phyloP scores from a whole-genome alignment of 2,113 vertebrate species.

The Rhizomys pruinosus region DNA sequence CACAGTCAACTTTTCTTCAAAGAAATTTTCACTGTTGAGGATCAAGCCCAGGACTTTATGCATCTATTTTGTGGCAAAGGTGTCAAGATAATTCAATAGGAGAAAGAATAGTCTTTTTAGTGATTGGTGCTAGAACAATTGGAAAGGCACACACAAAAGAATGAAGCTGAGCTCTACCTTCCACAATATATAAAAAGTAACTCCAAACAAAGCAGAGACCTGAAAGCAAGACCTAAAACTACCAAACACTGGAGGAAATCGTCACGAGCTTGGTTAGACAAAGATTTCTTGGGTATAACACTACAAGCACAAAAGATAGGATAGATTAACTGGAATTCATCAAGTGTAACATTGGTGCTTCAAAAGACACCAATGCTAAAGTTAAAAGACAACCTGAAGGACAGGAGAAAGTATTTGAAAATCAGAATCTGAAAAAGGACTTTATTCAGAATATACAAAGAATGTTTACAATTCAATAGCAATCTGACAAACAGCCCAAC shows the following conservation, averaged over 20 bases:
- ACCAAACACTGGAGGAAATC: neutral
- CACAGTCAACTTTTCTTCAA: neutral
- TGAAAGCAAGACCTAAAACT: neutral
- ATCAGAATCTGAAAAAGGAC: neutral
- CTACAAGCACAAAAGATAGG: neutral
- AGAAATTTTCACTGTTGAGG: neutral
- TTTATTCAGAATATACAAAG: neutral
- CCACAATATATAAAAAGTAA: neutral
- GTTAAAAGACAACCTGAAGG: conserved; percentile 30
- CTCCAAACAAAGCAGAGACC: neutral
- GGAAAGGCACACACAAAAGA: neutral
- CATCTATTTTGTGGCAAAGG: neutral
- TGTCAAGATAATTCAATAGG: neutral
- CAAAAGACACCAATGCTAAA: neutral
- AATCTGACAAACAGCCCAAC: neutral
- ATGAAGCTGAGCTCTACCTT: neutral
- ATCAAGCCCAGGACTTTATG: neutral
- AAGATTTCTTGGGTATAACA: neutral
- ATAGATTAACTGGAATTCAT: neutral
- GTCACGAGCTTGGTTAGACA: neutral
- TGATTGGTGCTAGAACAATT: neutral
- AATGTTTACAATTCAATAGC: neutral
- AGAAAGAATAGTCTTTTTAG: conserved; percentile 18
- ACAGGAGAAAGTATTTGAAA: neutral
- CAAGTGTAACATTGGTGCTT: neutral